A percentile compares a stretch with the other conserved stretches of the same genome.
Conservation (phyloP, 2,113 vertebrate genomes). For the Phainopepla nitens region DNA sequence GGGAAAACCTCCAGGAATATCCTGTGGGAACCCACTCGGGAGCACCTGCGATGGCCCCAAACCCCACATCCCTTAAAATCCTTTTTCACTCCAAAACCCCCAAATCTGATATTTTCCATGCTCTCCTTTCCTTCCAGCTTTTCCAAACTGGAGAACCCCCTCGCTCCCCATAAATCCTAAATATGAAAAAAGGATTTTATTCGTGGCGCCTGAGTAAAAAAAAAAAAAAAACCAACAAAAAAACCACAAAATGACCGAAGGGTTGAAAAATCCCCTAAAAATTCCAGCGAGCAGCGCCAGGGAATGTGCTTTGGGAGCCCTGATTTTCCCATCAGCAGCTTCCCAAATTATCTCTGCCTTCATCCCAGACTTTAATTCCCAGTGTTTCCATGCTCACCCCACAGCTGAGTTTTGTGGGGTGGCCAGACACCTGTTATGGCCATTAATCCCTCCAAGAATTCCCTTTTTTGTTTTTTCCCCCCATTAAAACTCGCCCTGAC, state of each 20-base stretch:
- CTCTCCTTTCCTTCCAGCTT: too few species aligned
- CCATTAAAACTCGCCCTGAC: not conserved
- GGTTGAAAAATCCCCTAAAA: not conserved
- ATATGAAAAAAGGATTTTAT: not conserved
- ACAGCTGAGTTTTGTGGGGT: not conserved
- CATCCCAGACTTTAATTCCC: not conserved
- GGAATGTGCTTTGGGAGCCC: not conserved
- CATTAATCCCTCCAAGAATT: not conserved
- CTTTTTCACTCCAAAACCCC: fast-evolving
- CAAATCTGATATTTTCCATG: not conserved
- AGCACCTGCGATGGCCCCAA: not conserved
- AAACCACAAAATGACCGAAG: not conserved
- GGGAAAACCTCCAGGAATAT: not conserved
- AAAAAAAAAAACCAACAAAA: not conserved
- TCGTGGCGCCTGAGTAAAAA: not conserved
- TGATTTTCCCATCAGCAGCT: not conserved
- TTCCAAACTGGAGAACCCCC: not conserved
- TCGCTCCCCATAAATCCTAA: not conserved
- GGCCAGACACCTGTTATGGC: not conserved
- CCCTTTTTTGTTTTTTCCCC: not conserved
- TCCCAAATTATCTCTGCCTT: not conserved
- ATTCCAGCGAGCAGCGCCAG: not conserved
- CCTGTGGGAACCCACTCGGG: not conserved
- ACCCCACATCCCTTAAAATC: fast-evolving
- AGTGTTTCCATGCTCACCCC: not conserved